phyloP scores from a whole-genome alignment of 37 sponge, comb jelly and placozoan genomes.

The Petrosia ficiformis region DNA sequence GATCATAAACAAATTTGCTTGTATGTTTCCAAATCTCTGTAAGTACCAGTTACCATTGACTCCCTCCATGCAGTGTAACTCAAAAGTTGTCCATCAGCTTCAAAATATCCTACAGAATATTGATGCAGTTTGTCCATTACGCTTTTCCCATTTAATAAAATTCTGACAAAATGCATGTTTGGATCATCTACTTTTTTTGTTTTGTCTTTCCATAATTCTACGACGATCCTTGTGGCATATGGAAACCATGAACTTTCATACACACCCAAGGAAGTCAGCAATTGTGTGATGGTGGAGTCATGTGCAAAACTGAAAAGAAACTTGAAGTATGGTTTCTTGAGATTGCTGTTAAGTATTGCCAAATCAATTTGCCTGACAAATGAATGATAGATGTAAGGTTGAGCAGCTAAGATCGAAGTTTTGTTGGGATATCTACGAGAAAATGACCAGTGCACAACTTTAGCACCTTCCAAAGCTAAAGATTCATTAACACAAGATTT shows the following conservation, averaged over 20 bases:
- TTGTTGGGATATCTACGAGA: conserved; percentile 6
- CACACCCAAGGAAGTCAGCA: conserved; percentile 27
- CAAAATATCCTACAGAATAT: background rate
- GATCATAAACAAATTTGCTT: conserved; percentile 12
- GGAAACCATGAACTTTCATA: conserved; percentile 29
- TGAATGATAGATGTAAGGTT: conserved; percentile 49
- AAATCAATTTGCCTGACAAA: conserved; percentile 22
- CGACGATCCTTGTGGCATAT: conserved; percentile 55
- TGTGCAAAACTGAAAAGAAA: conserved; percentile 39
- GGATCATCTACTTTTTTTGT: background rate
- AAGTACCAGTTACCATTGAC: conserved; percentile 26
- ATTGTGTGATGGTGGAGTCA: conserved; percentile 29
- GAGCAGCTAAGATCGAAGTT: conserved; percentile 12
- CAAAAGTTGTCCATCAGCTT: conserved; percentile 21
- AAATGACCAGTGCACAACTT: conserved; percentile 23
- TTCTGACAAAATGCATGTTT: conserved; percentile 21
- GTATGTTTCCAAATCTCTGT: conserved; percentile 25
- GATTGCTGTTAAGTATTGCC: background rate
- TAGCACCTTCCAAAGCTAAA: background rate
- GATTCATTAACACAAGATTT: conserved; percentile 3
- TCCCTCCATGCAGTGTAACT: conserved; percentile 15
- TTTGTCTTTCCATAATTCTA: conserved; percentile 62
- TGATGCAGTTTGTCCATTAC: conserved; percentile 12
- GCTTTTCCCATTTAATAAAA: conserved; percentile 47
- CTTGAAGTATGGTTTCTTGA: background rate